Evolutionary conservation across 2,113 vertebrate genomes (phyloP), one percentile per base, ranked within the genome.

Genomic region (Craseonycteris thonglongyai): DNA sequence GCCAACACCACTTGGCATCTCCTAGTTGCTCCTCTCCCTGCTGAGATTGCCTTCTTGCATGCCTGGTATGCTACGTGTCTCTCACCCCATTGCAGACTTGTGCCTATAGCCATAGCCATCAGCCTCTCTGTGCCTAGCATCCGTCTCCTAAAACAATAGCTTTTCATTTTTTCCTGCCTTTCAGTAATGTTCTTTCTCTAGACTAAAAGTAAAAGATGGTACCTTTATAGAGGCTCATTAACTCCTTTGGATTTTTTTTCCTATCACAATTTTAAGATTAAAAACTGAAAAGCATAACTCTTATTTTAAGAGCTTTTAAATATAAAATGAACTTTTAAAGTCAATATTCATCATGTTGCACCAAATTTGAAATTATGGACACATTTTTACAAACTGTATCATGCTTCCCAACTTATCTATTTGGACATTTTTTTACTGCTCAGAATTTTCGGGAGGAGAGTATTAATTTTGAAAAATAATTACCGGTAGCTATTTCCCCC

Each of bases 311-410:
- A 69, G 24, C 30, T 86, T 69, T 86, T 69, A 58, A 90, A 35
- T 74, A 78, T 63, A 26, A 95, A 90, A 59, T 63, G 16, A 42
- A 59, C 40, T 54, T 79, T 86, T 28, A 38, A 12, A 82, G 7
- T 47, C 47, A 61, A 16, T 86, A 82, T 74, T 93, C 66, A 54
- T 58, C 30, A 45, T 45, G 7, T 76, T 74, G 28, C 8, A 66
- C 15, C 61, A 82, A 82, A 88, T 78, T 93, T 94, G 11, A 93
- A 95, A 71, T 90, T 89, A 71, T 5, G 89, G 33, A 71, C 28
- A 30, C 51, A 45, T 90, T 81, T 65, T 28, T 76, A 75, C 24
- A 88, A 93, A 11, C 30, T 51, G 26, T 90, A 40, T n/a, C n/a
- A 65, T 49, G 15, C 75, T 78, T 88, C 14, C 28, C 38, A 69